These are phyloP conservation scores for Nyctalus aviator DNA, from an alignment of 2,797 vertebrate species.

Conservation along the genomic window DNA sequence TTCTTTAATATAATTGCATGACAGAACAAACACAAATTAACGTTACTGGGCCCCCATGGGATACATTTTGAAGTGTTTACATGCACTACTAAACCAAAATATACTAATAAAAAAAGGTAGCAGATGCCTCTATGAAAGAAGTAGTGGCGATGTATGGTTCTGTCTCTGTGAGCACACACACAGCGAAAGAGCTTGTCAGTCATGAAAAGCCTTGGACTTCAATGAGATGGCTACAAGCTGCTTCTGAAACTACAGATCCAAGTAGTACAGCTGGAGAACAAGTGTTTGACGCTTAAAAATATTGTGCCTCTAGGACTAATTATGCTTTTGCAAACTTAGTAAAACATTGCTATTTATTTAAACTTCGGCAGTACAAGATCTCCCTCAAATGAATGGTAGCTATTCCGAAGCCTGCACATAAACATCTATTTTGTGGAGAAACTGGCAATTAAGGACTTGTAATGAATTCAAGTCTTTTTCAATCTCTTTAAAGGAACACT, in stretches of 20 bases:
- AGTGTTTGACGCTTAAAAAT: slow-evolving; percentile 83
- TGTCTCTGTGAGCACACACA: background rate
- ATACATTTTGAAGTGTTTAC: slow-evolving; percentile 56
- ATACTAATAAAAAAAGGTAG: background rate
- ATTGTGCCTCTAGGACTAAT: slow-evolving; percentile 87
- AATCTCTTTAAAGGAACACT: slow-evolving; percentile 71
- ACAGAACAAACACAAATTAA: slow-evolving; percentile 66
- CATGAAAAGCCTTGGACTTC: slow-evolving; percentile 66
- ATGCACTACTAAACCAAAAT: slow-evolving; percentile 10
- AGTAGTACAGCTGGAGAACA: slow-evolving; percentile 84
- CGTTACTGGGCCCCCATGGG: background rate
- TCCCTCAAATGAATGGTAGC: slow-evolving; percentile 75
- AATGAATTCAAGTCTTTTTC: slow-evolving; percentile 80
- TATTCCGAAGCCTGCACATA: slow-evolving; percentile 75
- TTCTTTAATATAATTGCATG: slow-evolving; percentile 56
- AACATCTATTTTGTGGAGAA: slow-evolving; percentile 82
- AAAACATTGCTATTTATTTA: slow-evolving; percentile 84
- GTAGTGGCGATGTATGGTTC: background rate
- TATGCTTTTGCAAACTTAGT: slow-evolving; percentile 86
- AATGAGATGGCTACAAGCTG: background rate
- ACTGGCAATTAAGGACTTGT: slow-evolving; percentile 81
- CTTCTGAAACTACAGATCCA: slow-evolving; percentile 76
- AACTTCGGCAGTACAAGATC: slow-evolving; percentile 78
- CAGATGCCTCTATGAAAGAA: slow-evolving; percentile 67
- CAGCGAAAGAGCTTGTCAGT: slow-evolving; percentile 45